Evolutionary conservation across 2,113 vertebrate genomes (phyloP).

Genomic region (Tetrax tetrax): DNA sequence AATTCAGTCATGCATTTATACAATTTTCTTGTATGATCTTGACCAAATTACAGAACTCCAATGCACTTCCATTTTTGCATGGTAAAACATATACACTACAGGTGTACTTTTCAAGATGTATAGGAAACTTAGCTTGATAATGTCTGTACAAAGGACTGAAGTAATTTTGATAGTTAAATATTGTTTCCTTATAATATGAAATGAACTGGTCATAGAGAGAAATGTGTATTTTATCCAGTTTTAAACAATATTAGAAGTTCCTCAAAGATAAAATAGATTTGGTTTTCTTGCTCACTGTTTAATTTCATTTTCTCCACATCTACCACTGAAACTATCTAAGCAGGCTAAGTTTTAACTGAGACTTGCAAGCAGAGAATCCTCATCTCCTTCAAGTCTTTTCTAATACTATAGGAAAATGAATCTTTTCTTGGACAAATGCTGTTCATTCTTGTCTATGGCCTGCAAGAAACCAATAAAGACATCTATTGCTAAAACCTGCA

Average conservation of each 20-base stretch:
- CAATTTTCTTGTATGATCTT: neutral
- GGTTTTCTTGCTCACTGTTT: neutral
- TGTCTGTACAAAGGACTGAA: neutral
- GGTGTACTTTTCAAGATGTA: neutral
- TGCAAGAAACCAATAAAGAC: neutral
- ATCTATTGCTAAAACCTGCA: neutral
- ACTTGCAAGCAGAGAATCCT: neutral
- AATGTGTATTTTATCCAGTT: neutral
- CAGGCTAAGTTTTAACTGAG: neutral
- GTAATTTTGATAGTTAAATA: neutral
- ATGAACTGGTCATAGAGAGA: neutral
- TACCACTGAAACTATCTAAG: fast-evolving
- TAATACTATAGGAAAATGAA: neutral
- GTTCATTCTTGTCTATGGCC: neutral
- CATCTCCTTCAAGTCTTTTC: neutral
- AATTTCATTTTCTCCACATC: neutral
- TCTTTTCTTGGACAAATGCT: neutral
- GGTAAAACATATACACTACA: neutral
- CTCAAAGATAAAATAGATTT: neutral
- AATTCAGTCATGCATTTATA: neutral
- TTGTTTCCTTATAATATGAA: neutral
- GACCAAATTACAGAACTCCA: neutral
- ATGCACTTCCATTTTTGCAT: neutral
- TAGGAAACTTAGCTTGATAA: neutral
- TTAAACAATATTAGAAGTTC: neutral